Percentiles rank a stretch among this genome's conserved stretches.
phyloP scores from a whole-genome alignment of 2,113 vertebrate species.

The Apistogramma diplotaenia region DNA sequence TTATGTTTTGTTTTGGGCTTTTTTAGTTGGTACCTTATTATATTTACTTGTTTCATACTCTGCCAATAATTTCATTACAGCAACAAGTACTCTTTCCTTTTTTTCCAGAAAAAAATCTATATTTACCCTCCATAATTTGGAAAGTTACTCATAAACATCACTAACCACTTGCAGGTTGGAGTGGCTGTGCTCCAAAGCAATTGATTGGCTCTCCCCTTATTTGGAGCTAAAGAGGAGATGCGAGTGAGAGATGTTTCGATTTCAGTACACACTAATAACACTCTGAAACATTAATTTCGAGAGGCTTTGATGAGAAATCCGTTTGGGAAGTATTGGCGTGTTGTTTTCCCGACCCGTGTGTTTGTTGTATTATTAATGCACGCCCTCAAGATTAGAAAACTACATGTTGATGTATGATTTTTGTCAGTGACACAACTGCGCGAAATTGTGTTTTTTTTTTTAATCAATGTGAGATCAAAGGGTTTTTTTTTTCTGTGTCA shows the following conservation, averaged over 20 bases:
- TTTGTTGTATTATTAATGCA: conserved; percentile 75
- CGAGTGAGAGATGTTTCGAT: conserved; percentile 50
- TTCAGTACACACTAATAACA: conserved; percentile 64
- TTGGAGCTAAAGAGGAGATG: conserved; percentile 53
- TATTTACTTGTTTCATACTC: neutral
- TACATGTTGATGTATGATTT: conserved; percentile 50
- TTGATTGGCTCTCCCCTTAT: conserved; percentile 61
- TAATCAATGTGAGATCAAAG: neutral
- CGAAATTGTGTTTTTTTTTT: neutral
- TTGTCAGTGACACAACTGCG: neutral
- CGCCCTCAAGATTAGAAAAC: conserved; percentile 49
- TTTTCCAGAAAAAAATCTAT: conserved; percentile 68
- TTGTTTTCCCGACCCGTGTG: conserved; percentile 19
- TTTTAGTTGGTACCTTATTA: neutral
- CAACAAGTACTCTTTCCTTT: neutral
- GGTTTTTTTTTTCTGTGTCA: neutral
- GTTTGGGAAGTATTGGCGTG: conserved; percentile 51
- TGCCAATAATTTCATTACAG: neutral
- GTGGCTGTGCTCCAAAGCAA: conserved; percentile 34
- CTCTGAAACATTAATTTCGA: conserved; percentile 68
- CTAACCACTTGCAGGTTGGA: conserved; percentile 65
- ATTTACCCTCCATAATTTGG: conserved; percentile 69
- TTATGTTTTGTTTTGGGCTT: neutral
- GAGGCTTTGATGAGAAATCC: conserved; percentile 71
- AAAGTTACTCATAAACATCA: conserved; percentile 73